These are phyloP conservation scores for Tenebrosternarchus preto DNA, from an alignment of 2,113 vertebrate species.

Conservation along the genomic window DNA sequence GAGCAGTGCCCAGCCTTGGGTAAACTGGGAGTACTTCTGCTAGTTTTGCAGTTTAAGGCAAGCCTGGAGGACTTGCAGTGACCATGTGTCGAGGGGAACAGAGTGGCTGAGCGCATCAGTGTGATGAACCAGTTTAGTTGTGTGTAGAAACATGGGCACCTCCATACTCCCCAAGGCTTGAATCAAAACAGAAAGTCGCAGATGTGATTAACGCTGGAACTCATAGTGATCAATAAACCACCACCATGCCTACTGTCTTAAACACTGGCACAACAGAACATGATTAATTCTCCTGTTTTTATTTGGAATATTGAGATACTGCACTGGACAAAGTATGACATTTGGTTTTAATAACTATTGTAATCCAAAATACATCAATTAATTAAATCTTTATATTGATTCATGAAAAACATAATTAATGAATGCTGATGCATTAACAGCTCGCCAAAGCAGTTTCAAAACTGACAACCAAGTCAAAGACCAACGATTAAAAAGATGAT, in stretches of 20 bases:
- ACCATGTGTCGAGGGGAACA: no score
- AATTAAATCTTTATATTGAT: constrained; percentile 42
- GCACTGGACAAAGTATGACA: constrained; percentile 49
- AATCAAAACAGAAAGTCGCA: not conserved
- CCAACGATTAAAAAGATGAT: not conserved
- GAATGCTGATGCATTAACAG: constrained; percentile 10
- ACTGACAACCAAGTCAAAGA: not conserved
- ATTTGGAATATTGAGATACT: constrained; percentile 53
- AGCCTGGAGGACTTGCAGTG: no score
- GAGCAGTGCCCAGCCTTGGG: not conserved
- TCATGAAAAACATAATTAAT: constrained; percentile 34
- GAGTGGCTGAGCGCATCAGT: not conserved
- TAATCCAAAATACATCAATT: constrained; percentile 60
- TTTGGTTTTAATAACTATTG: constrained; percentile 62
- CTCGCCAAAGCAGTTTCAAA: not conserved
- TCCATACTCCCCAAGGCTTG: no score
- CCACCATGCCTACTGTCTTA: not conserved
- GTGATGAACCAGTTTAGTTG: no score
- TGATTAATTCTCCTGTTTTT: constrained; percentile 59
- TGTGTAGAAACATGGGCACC: no score
- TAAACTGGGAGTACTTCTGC: not conserved
- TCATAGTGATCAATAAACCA: constrained; percentile 21
- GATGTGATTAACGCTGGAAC: not conserved
- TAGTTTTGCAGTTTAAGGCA: no score
- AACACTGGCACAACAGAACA: constrained; percentile 36